A percentile compares a stretch with the other conserved stretches of the same genome.
phyloP scores from a whole-genome alignment of 35 echinoderm and acorn worm genomes.

The Ophiothrix spiculata region DNA sequence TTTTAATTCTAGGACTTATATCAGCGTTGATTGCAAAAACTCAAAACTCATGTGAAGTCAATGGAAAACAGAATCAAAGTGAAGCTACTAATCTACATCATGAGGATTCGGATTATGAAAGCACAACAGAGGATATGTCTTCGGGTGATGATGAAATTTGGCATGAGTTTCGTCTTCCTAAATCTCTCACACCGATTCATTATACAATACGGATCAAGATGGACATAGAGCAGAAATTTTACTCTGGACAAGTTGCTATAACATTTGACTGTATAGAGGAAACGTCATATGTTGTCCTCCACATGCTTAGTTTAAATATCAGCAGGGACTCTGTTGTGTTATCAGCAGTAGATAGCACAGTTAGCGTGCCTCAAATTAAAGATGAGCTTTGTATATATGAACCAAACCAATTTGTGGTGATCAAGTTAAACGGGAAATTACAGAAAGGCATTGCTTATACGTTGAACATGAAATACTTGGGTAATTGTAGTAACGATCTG shows the following conservation, averaged over 20 bases:
- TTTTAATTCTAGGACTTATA: neutral
- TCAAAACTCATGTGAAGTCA: neutral
- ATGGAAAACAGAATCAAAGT: neutral
- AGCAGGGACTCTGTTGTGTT: neutral
- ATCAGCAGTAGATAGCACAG: constrained; percentile 3
- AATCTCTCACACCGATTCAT: neutral
- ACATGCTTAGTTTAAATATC: constrained; percentile 1
- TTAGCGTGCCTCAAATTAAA: neutral
- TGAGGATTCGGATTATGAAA: too few species aligned
- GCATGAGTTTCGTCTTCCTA: neutral
- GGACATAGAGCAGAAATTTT: neutral
- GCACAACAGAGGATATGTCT: too few species aligned
- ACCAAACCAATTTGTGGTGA: neutral
- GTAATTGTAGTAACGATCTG: neutral
- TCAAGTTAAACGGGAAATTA: neutral
- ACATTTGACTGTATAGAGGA: neutral
- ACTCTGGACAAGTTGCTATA: neutral
- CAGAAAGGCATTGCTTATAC: neutral
- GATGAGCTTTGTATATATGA: neutral
- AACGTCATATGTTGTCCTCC: neutral
- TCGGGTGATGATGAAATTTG: neutral
- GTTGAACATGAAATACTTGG: neutral
- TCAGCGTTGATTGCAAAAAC: neutral
- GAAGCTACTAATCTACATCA: too few species aligned
- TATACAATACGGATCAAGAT: neutral